Base-by-base conservation (phyloP, 1,140 invertebrate genomes). In the Drosophila willistoni region DNA sequence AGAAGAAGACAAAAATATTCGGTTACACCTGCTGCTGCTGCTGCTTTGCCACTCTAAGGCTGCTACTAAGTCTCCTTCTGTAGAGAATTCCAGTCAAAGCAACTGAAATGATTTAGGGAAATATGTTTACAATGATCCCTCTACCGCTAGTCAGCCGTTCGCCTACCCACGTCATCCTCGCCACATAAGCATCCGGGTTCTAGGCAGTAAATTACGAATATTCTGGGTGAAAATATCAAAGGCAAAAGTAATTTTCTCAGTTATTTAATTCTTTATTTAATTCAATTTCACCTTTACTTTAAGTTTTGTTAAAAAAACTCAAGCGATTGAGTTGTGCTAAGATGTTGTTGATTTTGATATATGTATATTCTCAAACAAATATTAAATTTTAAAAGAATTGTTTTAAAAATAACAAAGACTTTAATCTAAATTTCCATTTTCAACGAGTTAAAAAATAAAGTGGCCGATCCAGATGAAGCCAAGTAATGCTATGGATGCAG, bases 11-110 rank as follows among this genome's bases (percentile, higher is more conserved):
- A 22, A 51, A 70, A 62, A 73, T 65, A 73, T 69, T 65, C 73
- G 69, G 56, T 73, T 64, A 73, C 79, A 77, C 73, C 69, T 68
- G 78, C 61, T 71, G 70, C 71, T 68, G 6, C 44, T 51, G 7
- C 17, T 25, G 22, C 22, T 25, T 25, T 25, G 22, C n/a, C 44
- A 34, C 68, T 60, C 39, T 19, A 55, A 19, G 17, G 33, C 36
- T 12, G 3, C 36, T 39, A 10, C 36, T 39, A 39, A 19, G 36
- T 22, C 7, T 36, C 13, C 39, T 6, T 41, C 9, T 36, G 33
- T 51, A 51, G 39, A 54, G 33, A 39, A 33, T 56, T 39, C 47
- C 25, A 73, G 51, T 36, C 44, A 36, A 41, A 55, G 51, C 5
- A 17, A 41, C 42, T 42, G 36, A 76, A 60, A 76, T 70, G 73